Conservation (phyloP, 1,140 invertebrate species). For the Brachionus calyciflorus region DNA sequence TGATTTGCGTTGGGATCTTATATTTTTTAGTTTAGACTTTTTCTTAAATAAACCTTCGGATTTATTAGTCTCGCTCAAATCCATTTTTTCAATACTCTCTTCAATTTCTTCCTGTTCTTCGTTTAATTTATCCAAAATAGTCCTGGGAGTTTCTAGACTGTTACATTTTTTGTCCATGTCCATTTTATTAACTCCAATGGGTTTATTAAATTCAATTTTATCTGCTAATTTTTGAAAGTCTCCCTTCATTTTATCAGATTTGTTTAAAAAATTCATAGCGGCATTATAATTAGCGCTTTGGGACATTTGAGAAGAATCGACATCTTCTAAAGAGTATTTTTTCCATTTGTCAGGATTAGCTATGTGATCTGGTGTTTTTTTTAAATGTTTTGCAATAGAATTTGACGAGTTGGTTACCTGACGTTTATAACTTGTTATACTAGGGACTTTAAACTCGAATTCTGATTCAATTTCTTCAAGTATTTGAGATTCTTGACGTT, state of each 20-base stretch:
- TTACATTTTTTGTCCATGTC: neutral
- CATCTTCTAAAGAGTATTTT: conserved; percentile 40
- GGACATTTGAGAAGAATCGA: neutral
- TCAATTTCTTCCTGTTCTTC: conserved; percentile 8
- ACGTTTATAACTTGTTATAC: neutral
- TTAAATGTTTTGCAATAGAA: neutral
- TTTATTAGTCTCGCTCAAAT: neutral
- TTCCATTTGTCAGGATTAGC: conserved; percentile 24
- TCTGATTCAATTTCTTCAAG: neutral
- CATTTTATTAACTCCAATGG: conserved; percentile 22
- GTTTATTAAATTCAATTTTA: conserved; percentile 32
- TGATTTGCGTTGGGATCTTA: conserved; percentile 1
- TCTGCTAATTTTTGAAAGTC: neutral
- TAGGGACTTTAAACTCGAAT: conserved; percentile 16
- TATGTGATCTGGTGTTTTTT: neutral
- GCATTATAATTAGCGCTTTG: conserved; percentile 1
- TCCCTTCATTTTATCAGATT: neutral
- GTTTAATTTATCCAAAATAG: neutral
- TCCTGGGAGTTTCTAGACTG: neutral
- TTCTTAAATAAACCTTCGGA: conserved; percentile 6
- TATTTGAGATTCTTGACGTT: neutral
- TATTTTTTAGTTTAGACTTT: neutral
- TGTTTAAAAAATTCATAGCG: conserved; percentile 31
- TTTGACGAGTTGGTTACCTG: neutral
- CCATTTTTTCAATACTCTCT: conserved; percentile 13